phyloP scores from a whole-genome alignment of 1,140 invertebrate species.

The Pararge aegeria region DNA sequence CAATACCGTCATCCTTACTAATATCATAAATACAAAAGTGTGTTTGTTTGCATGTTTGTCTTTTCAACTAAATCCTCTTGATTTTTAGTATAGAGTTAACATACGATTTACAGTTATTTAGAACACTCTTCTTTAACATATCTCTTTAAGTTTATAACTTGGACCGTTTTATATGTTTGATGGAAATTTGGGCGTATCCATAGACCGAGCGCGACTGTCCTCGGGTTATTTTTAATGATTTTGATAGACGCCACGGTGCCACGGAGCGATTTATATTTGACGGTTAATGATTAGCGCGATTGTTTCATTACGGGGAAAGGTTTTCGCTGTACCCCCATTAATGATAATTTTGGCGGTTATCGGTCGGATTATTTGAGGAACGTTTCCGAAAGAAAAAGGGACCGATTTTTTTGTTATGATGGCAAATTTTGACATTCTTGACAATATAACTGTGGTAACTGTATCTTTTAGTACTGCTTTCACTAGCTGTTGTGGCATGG shows the following conservation, averaged over 20 bases:
- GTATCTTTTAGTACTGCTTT: too few species aligned
- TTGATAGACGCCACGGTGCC: slow-evolving; percentile 24
- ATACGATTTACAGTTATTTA: too few species aligned
- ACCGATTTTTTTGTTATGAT: background rate
- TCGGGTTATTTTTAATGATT: slow-evolving; percentile 60
- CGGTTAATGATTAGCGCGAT: slow-evolving; percentile 28
- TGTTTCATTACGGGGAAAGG: slow-evolving; percentile 39
- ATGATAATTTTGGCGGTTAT: slow-evolving; percentile 15
- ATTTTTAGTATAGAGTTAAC: too few species aligned
- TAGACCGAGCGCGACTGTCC: slow-evolving; percentile 62
- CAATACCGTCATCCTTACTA: too few species aligned
- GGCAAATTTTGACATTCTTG: too few species aligned
- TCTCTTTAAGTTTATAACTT: slow-evolving; percentile 29
- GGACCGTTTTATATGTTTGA: slow-evolving; percentile 50
- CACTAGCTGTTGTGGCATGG: too few species aligned
- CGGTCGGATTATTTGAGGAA: background rate
- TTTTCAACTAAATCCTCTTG: too few species aligned
- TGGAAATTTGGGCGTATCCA: slow-evolving; percentile 70
- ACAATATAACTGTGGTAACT: too few species aligned
- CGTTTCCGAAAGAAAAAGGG: background rate
- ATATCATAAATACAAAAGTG: too few species aligned
- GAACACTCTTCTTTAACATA: too few species aligned
- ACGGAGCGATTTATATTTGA: slow-evolving; percentile 43
- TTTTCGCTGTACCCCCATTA: slow-evolving; percentile 33
- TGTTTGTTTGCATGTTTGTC: too few species aligned